Percentiles rank a stretch among this genome's conserved stretches.
These are phyloP conservation scores for Drymonia ruficornis DNA, from an alignment of 2,888 invertebrate species.

Conservation along the genomic window DNA sequence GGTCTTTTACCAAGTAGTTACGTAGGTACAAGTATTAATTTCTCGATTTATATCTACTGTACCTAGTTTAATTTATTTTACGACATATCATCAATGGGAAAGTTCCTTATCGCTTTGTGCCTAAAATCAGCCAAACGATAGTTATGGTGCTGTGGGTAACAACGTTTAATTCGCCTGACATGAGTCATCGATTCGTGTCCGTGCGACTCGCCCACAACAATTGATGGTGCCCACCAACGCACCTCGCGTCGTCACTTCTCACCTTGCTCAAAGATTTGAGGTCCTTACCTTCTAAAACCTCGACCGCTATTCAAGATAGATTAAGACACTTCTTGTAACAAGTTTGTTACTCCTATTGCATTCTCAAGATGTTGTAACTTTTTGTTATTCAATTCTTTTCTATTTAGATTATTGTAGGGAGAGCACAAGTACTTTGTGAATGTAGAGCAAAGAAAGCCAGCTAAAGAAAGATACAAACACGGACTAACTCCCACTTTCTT, in stretches of 20 bases:
- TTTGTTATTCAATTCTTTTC: not conserved
- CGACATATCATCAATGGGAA: too few species aligned
- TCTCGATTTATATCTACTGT: too few species aligned
- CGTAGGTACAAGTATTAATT: too few species aligned
- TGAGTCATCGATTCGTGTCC: conserved; percentile 41
- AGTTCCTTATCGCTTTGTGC: not conserved
- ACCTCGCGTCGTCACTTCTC: conserved; percentile 45
- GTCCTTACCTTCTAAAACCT: conserved; percentile 53
- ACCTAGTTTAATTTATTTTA: too few species aligned
- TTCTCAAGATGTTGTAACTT: conserved; percentile 9
- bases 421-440: too few species aligned
- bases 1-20: too few species aligned
- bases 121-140: conserved; percentile 5
- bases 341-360: conserved; percentile 20
- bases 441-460: too few species aligned
- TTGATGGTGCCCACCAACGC: conserved; percentile 41
- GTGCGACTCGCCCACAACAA: conserved; percentile 40
- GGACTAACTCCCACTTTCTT: too few species aligned
- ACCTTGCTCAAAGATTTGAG: conserved; percentile 49
- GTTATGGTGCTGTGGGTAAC: conserved; percentile 22
- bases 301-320: conserved; percentile 47
- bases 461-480: too few species aligned
- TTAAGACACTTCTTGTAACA: conserved; percentile 14
- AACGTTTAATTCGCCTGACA: conserved; percentile 31
- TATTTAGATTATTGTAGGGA: too few species aligned